phyloP scores from a whole-genome alignment of 2,113 vertebrate species.

The Podarcis raffonei region DNA sequence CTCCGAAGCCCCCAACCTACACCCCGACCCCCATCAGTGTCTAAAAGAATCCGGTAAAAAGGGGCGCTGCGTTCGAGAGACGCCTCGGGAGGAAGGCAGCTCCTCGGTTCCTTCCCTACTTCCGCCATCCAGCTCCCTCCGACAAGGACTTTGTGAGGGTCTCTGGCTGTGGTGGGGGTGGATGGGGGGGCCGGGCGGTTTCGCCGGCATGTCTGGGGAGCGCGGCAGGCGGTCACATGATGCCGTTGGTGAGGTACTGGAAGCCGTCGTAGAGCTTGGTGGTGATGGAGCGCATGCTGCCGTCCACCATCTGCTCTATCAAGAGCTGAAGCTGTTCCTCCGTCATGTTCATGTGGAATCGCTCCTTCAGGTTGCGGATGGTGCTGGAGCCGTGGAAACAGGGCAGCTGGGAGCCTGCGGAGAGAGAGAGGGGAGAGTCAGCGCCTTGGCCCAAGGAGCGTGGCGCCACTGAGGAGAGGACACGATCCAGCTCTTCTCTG shows the following conservation, averaged over 20 bases:
- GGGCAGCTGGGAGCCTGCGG: conserved; percentile 88
- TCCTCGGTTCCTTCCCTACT: neutral
- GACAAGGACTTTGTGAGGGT: neutral
- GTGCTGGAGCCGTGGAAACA: conserved; percentile 96
- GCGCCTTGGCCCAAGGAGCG: too few species aligned
- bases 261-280: conserved; percentile 96
- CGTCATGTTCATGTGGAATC: conserved; percentile 96
- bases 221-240: conserved; percentile 85
- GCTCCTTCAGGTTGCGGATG: conserved; percentile 92
- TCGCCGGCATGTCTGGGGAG: neutral
- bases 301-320: conserved; percentile 92
- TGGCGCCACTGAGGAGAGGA: too few species aligned
- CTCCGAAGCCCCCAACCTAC: too few species aligned
- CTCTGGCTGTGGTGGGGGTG: neutral
- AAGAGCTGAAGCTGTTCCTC: conserved; percentile 95
- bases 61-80: neutral
- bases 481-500: too few species aligned
- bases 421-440: neutral
- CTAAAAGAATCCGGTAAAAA: neutral
- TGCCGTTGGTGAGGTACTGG: conserved; percentile 98
- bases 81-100: neutral
- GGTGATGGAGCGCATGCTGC: conserved; percentile 92
- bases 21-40: neutral
- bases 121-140: rapidly evolving
- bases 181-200: too few species aligned